Evolutionary conservation across 2,113 vertebrate species (phyloP).

Genomic region (Eidolon helvum): DNA sequence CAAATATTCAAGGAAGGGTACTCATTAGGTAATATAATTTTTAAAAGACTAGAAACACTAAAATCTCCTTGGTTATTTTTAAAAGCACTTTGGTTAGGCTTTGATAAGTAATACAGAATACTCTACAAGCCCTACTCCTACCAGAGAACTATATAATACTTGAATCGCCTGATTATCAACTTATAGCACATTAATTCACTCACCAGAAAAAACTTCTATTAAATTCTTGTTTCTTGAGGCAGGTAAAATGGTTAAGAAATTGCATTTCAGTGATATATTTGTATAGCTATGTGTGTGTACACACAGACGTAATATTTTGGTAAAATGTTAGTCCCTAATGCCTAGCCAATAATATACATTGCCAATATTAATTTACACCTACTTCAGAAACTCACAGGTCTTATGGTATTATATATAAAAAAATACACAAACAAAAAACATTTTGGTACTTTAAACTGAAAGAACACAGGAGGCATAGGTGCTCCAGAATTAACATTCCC

Average conservation of each 20-base stretch:
- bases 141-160: neutral
- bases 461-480: neutral
- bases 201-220: neutral
- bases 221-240: neutral
- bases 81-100: neutral
- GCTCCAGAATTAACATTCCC: neutral
- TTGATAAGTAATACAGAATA: neutral
- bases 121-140: neutral
- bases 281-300: neutral
- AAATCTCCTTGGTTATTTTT: slow-evolving; percentile 23
- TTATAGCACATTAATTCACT: neutral
- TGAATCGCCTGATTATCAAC: neutral
- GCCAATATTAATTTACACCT: neutral
- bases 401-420: neutral
- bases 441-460: neutral
- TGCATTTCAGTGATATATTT: neutral
- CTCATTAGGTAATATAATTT: neutral
- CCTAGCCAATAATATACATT: slow-evolving; percentile 1
- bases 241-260: neutral
- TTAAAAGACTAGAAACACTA: neutral
- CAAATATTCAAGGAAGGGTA: neutral
- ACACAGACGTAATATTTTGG: neutral
- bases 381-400: neutral
- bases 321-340: slow-evolving; percentile 21
- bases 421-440: neutral